These are phyloP conservation scores for Epirrhoe alternata DNA, from an alignment of 2,888 invertebrate genomes.

Conservation along the genomic window DNA sequence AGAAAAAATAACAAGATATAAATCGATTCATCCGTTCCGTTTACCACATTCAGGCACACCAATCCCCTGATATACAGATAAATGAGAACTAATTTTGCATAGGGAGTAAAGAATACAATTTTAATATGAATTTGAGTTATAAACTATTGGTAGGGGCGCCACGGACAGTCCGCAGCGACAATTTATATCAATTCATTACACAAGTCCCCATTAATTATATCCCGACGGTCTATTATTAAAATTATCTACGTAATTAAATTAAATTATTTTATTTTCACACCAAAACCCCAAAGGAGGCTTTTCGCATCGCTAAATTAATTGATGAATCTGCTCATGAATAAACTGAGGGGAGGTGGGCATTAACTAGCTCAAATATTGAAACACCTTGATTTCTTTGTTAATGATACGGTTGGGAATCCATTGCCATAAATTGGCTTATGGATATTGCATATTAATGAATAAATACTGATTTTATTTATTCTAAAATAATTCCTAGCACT, in stretches of 20 bases:
- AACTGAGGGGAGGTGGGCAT: constrained; percentile 1
- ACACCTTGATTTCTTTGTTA: background rate
- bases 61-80: no score
- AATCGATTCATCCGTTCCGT: no score
- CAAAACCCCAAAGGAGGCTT: constrained; percentile 24
- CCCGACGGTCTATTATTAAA: constrained; percentile 40
- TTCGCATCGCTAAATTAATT: constrained; percentile 23
- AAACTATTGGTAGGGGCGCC: constrained; percentile 22
- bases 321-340: constrained; percentile 18
- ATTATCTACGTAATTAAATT: constrained; percentile 35
- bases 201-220: constrained; percentile 38
- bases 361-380: background rate
- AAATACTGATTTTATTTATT: no score
- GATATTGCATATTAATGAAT: no score
- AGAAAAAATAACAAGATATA: no score
- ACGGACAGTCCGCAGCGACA: constrained; percentile 26
- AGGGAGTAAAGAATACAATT: background rate
- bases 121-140: background rate
- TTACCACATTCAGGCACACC: no score
- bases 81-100: no score
- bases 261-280: constrained; percentile 37
- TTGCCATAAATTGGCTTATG: no score
- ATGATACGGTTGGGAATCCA: background rate
- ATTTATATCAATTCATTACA: constrained; percentile 45
- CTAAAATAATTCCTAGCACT: no score